phyloP scores from a whole-genome alignment of 2,113 vertebrate genomes.

The Ammospiza caudacuta region DNA sequence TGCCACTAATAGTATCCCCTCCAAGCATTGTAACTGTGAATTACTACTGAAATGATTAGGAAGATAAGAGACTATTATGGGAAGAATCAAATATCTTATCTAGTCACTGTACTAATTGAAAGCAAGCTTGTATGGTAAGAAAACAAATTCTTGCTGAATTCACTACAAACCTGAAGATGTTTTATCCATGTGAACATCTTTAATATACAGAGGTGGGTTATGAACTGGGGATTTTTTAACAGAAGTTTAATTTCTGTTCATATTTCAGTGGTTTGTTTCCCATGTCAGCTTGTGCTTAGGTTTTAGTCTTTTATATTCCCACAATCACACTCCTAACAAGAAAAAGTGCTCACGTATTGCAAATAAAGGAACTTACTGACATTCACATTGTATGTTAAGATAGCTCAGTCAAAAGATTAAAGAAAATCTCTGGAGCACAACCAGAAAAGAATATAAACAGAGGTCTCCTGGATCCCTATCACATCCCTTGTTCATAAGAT shows the following conservation, averaged over 20 bases:
- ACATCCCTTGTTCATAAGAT: not conserved
- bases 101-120: not conserved
- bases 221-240: not conserved
- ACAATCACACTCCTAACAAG: not conserved
- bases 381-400: not conserved
- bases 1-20: not conserved
- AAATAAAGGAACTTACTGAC: not conserved
- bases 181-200: not conserved
- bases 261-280: not conserved
- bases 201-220: not conserved
- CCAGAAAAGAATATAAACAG: not conserved
- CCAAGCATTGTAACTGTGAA: not conserved
- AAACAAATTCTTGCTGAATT: not conserved
- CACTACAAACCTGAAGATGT: not conserved
- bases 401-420: not conserved
- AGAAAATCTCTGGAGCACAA: not conserved
- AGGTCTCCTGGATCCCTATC: not conserved
- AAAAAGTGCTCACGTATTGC: not conserved
- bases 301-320: not conserved
- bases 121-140: not conserved
- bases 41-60: not conserved
- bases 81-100: not conserved
- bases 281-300: not conserved
- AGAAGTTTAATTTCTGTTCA: not conserved
- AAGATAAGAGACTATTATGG: not conserved